phyloP scores from a whole-genome alignment of 1,140 invertebrate genomes.

The Bicyclus anynana region DNA sequence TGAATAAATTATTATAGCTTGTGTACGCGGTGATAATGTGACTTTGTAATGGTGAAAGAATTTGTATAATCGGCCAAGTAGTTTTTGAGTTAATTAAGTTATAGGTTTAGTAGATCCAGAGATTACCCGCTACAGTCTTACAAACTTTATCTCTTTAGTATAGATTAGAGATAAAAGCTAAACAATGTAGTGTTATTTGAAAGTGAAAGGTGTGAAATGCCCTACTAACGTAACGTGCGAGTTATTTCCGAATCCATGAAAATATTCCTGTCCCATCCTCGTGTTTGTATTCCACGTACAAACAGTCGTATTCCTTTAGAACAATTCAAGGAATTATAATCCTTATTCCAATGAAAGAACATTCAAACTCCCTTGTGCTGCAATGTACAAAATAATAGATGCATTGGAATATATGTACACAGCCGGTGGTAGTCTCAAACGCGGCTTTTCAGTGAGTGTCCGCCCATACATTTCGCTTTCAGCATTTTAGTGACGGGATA shows the following conservation, averaged over 20 bases:
- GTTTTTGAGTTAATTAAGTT: too few species aligned
- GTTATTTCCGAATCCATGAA: constrained; percentile 50
- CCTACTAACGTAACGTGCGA: constrained; percentile 9
- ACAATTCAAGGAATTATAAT: not conserved
- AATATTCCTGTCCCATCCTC: constrained; percentile 49
- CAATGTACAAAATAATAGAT: constrained; percentile 17
- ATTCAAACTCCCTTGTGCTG: not conserved
- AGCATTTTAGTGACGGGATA: not conserved
- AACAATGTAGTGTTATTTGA: not conserved
- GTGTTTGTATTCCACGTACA: constrained; percentile 19
- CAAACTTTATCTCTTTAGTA: too few species aligned
- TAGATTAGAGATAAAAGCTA: not conserved
- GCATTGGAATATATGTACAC: constrained; percentile 14
- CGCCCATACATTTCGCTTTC: constrained; percentile 19
- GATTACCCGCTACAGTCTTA: too few species aligned
- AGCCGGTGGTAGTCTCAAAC: constrained; percentile 17
- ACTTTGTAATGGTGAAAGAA: too few species aligned
- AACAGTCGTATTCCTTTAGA: constrained; percentile 1
- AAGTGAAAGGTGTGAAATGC: not conserved
- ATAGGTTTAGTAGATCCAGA: too few species aligned
- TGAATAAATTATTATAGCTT: too few species aligned
- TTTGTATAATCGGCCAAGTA: too few species aligned
- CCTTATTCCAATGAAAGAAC: not conserved
- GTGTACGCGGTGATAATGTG: too few species aligned
- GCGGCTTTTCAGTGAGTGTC: constrained; percentile 22